Percentiles rank a stretch among this genome's conserved stretches.
phyloP scores from a whole-genome alignment of 2,113 vertebrate species.

The Actenoides hombroni region DNA sequence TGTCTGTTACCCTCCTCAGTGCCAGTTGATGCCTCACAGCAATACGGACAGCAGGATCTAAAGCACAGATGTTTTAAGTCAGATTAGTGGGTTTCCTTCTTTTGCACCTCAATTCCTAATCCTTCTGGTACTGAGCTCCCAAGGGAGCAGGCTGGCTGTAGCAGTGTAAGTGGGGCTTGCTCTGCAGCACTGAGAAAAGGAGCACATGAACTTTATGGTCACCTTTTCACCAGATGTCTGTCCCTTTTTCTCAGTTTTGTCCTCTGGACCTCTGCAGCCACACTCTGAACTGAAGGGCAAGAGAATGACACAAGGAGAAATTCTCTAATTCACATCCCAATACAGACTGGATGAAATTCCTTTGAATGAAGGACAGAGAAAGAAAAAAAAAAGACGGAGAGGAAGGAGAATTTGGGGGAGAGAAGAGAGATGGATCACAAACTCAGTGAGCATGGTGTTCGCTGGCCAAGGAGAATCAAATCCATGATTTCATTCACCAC shows the following conservation, averaged over 20 bases:
- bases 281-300: neutral
- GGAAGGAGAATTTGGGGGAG: neutral
- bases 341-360: neutral
- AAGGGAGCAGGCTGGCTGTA: neutral
- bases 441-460: neutral
- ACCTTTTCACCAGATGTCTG: neutral
- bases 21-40: neutral
- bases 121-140: neutral
- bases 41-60: neutral
- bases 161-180: neutral
- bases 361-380: neutral
- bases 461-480: conserved; percentile 51
- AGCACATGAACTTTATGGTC: neutral
- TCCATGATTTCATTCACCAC: conserved; percentile 49
- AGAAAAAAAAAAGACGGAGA: neutral
- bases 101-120: neutral
- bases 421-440: conserved; percentile 12
- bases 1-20: neutral
- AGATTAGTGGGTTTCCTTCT: neutral
- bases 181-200: neutral
- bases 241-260: neutral
- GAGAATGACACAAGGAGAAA: neutral
- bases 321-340: neutral
- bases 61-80: neutral
- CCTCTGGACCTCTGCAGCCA: neutral